phyloP scores from a whole-genome alignment of 2,888 invertebrate species.

The Alviniconcha strummeri region DNA sequence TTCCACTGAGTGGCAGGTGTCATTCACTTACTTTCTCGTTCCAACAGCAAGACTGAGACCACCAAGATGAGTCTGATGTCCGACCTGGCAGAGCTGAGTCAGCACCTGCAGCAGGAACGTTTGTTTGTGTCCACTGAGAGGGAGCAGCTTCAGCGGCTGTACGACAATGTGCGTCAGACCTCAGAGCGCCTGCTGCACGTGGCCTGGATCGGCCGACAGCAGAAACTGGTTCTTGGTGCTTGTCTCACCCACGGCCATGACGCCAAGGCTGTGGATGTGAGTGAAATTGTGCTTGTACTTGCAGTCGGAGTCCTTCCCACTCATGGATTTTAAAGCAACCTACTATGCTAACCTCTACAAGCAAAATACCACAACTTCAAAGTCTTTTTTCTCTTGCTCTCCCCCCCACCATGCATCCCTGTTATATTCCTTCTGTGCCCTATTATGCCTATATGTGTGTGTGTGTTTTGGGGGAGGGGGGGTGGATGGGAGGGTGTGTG shows the following conservation, averaged over 20 bases:
- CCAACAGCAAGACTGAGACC: background rate
- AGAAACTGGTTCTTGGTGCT: slow-evolving; percentile 78
- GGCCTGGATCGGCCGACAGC: slow-evolving; percentile 92
- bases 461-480: no score
- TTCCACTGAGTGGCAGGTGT: no score
- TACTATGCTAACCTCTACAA: background rate
- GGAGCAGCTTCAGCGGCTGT: slow-evolving; percentile 77
- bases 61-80: slow-evolving; percentile 44
- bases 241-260: slow-evolving; percentile 76
- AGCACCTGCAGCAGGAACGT: slow-evolving; percentile 87
- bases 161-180: slow-evolving; percentile 72
- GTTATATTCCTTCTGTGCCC: no score
- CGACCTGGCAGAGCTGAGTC: slow-evolving; percentile 79
- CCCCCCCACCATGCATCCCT: no score
- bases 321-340: no score
- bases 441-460: no score
- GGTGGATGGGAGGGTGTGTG: no score
- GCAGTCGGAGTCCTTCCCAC: no score
- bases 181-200: slow-evolving; percentile 81
- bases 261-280: slow-evolving; percentile 24
- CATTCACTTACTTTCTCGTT: no score
- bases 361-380: background rate
- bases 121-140: slow-evolving; percentile 91
- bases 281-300: background rate
- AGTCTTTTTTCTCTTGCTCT: background rate